Base-by-base conservation (phyloP, 2,888 invertebrate species). In the Carabus problematicus region DNA sequence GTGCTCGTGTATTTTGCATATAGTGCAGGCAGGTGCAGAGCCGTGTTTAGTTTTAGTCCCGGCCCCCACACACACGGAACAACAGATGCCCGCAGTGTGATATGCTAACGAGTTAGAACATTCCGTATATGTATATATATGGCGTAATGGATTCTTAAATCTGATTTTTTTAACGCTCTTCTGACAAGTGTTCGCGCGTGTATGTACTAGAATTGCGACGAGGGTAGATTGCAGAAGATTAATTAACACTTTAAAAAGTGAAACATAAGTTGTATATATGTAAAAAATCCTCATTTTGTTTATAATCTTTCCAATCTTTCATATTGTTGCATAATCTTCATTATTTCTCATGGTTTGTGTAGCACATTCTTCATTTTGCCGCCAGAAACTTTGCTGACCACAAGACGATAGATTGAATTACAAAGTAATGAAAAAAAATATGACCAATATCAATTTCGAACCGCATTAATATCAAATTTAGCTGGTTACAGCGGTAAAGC, bases 1-100 rank as follows among this genome's bases (percentile, higher is more conserved):
- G 79, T 79, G 78, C 76, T 77, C 16, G 19, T 52, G 19, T 52
- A 19, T 52, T 52, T 52, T 52, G 52, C 52, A 52, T 52, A 52
- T 52, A 52, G 52, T 52, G 14, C 19, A 52, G 16, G 18, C 47
- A 18, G 9, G 16, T 16, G 52, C 16, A 18, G 9, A 18, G n/a
- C 18, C 16, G 52, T 19, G 16, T 16, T 52, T 47, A 7, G 12
- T n/a, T 47, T 14, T 16, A 14, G 47, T 16, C 16, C 3, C 19
- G 9, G 16, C 16, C 52, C 52, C 14, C 19, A 52, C 52, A 18
- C 19, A 52, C 52, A 18, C 9, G 52, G 39, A 45, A 45, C 45
- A 45, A 29, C 56, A 40, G 29, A 56, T 56, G 29, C 29, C 12
- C 29, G 12, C 18, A 56, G 14, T 9, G 29, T 39, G 29, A 29